Evolutionary conservation across 2,113 vertebrate species (phyloP).

Genomic region (Corydoras maculifer): DNA sequence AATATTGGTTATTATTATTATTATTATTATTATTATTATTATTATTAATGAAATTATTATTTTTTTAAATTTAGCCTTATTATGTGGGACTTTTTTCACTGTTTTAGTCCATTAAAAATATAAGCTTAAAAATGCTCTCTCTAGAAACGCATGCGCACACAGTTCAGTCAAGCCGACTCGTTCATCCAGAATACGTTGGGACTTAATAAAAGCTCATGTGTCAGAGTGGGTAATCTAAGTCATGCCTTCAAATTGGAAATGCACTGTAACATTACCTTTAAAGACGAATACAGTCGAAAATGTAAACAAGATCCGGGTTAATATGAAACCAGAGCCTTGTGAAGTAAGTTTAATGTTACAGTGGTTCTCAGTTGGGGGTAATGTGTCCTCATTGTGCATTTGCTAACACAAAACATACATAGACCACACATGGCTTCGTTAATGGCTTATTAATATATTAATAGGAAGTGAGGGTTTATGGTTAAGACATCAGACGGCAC

Average conservation of each 20-base stretch:
- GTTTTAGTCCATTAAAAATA: too few species aligned
- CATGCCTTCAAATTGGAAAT: background rate
- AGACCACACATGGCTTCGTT: slow-evolving; percentile 4
- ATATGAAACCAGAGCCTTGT: slow-evolving; percentile 33
- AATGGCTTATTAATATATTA: slow-evolving; percentile 33
- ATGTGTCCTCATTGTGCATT: slow-evolving; percentile 8
- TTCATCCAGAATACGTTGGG: too few species aligned
- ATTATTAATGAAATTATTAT: too few species aligned
- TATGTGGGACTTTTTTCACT: too few species aligned
- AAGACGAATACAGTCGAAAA: slow-evolving; percentile 23
- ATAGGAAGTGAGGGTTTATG: slow-evolving; percentile 10
- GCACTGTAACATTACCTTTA: slow-evolving; percentile 28
- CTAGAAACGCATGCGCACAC: too few species aligned
- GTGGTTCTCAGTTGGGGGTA: slow-evolving; percentile 9
- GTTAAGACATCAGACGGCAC: slow-evolving; percentile 7
- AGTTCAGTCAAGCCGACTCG: too few species aligned
- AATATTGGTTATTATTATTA: too few species aligned
- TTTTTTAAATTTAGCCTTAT: too few species aligned
- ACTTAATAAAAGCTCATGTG: too few species aligned
- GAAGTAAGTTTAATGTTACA: slow-evolving; percentile 43
- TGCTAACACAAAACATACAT: slow-evolving; percentile 12
- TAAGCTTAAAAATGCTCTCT: too few species aligned
- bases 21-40: too few species aligned
- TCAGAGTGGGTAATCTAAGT: too few species aligned
- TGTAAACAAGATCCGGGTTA: slow-evolving; percentile 39